A percentile compares a stretch with the other conserved stretches of the same genome.
Conservation (phyloP, 2,888 invertebrate genomes). For the Drosophila paucipuncta region DNA sequence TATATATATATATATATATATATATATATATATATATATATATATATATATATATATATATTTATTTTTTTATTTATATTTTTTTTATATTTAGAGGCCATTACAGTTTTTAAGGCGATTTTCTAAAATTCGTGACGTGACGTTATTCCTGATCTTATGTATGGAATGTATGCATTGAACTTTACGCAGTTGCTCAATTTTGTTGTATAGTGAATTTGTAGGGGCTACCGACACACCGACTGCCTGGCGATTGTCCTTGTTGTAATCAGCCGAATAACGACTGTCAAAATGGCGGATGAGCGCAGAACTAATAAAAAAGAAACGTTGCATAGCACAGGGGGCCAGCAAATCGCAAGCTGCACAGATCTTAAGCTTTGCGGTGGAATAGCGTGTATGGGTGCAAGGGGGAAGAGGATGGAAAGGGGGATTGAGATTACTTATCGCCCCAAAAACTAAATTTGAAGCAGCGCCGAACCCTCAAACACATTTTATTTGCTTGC, state of each 20-base stretch:
- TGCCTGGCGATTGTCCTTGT: slow-evolving; percentile 61
- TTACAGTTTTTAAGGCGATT: not conserved
- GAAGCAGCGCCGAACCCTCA: slow-evolving; percentile 70
- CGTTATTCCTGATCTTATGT: not conserved
- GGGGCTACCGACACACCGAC: slow-evolving; percentile 15
- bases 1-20: not conserved
- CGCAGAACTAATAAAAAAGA: slow-evolving; percentile 75
- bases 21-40: not conserved
- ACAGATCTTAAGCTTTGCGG: slow-evolving; percentile 51
- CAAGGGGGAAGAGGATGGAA: not conserved
- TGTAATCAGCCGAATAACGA: slow-evolving; percentile 78
- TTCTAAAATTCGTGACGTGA: not conserved
- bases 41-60: not conserved
- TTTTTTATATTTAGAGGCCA: not conserved
- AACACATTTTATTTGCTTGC: slow-evolving; percentile 77
- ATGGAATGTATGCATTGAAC: not conserved
- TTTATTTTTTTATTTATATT: too few relatives aligned
- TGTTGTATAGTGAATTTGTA: slow-evolving; percentile 27
- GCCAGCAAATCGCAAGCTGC: slow-evolving; percentile 60
- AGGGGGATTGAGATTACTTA: slow-evolving; percentile 39
- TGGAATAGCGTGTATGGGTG: not conserved
- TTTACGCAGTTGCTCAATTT: not conserved
- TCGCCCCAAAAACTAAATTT: slow-evolving; percentile 53
- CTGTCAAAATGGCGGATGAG: slow-evolving; percentile 74
- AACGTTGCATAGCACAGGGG: slow-evolving; percentile 64